Evolutionary conservation across 1,140 invertebrate genomes (phyloP), one percentile per base, ranked within the genome.

Genomic region (Heliconius hewitsoni): DNA sequence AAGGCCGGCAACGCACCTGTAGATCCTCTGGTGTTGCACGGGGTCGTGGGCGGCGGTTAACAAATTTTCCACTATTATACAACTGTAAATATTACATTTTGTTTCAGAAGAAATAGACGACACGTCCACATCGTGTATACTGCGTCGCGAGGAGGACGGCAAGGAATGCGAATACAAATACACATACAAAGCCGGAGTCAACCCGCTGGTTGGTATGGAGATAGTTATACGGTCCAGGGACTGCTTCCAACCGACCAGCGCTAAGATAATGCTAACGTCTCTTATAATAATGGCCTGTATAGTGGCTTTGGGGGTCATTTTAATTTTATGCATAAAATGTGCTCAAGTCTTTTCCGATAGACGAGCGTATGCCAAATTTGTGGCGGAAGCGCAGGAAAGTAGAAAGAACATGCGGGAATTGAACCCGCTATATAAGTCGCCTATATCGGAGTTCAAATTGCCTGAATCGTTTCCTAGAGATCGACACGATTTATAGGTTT

Each of bases 391-490:
- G 3, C 82, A 89, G 46, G 91, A 92, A 16, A 89, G 87, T 23
- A 84, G 81, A 27, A 89, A 93, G 30, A 85, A 83, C 34, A 89
- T 91, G 84, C 87, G 89, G 76, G 89, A 94, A 46, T 83, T 95
- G 76, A 96, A 95, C 84, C 95, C 95, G 2, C 79, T 96, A 39
- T 96, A 96, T 74, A 95, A 93, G 73, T 95, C 95, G 46, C 95
- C 95, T 2, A 91, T 95, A n/a, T 90, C 92, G 3, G 87, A 93
- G 73, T 96, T 95, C 76, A 88, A 85, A 77, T 90, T 96, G 70
- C 95, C 95, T 2, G 95, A 95, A 57, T 89, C 88, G 6, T 95
- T 87, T 83, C 89, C 93, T 34, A 93, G 92, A 73, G 89, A 93
- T 83, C 90, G 89, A 34, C 84, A 88, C 78, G 89, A 94, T 86